Evolutionary conservation across 2,797 vertebrate genomes (phyloP), one percentile per base, ranked within the genome.

Genomic region (Gephyroberyx darwinii): DNA sequence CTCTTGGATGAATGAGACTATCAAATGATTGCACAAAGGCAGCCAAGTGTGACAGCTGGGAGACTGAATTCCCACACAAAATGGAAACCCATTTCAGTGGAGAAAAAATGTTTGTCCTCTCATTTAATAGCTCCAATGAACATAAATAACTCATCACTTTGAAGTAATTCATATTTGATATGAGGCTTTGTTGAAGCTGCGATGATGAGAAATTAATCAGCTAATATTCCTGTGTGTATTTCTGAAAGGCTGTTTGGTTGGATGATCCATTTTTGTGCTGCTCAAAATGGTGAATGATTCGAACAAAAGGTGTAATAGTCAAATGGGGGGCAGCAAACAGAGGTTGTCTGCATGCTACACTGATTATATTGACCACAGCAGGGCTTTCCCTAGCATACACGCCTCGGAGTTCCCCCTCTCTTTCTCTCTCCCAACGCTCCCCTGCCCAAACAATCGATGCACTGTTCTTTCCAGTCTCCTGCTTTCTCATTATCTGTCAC

Each of bases 401-500:
- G 75, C 63, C 65, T 71, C 47, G 55, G 82, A 58, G 71, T 74
- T 53, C 62, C 69, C 73, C n/a, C 65, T 64, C 43, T 60, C 35
- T 17, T 43, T 43, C 17, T 51, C 53, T 51, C 56, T 66, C 52
- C 39, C 66, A 64, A 48, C 26, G 70, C 56, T 69, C 55, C 16
- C 37, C 57, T 69, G 71, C 17, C 72, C 60, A 60, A 75, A 47
- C 52, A 72, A 82, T 85, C 74, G 2, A 80, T 87, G 69, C 63
- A 35, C 61, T 75, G 59, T 82, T 78, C 78, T 83, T 81, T 82
- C 75, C 72, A 73, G 69, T 76, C 74, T 81, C 63, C 70, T 69
- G 69, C 58, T 14, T 80, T 88, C 83, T 85, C 81, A 89, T 91
- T 83, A 87, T 79, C 85, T 84, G 73, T 85, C 86, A 88, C 72